Evolutionary conservation across 2,797 vertebrate genomes (phyloP).

Genomic region (Perdix hodgsoniae): DNA sequence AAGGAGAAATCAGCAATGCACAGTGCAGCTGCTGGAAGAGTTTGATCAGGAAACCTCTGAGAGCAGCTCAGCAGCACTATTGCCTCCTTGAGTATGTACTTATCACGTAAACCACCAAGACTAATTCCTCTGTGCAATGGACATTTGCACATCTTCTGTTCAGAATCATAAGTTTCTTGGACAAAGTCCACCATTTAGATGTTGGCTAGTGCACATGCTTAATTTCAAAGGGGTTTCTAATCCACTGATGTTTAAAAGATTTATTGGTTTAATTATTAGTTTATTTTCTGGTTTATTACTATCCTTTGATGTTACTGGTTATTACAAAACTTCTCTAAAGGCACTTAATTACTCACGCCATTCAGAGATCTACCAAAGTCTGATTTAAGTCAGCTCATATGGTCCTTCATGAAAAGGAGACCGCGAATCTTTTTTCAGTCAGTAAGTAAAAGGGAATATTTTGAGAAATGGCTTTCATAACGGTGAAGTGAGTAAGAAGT

Average conservation of each 20-base stretch:
- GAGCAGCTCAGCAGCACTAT: neutral
- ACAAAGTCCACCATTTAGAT: conserved; percentile 23
- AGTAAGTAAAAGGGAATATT: neutral
- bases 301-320: conserved; percentile 55
- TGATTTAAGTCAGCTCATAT: conserved; percentile 20
- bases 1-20: neutral
- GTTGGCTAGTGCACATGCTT: conserved; percentile 12
- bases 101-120: neutral
- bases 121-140: neutral
- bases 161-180: conserved; percentile 24
- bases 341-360: conserved; percentile 59
- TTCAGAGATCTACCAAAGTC: conserved; percentile 34
- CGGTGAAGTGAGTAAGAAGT: neutral
- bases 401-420: neutral
- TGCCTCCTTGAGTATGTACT: neutral
- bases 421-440: neutral
- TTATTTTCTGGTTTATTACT: conserved; percentile 59
- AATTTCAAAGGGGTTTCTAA: conserved; percentile 61
- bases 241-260: conserved; percentile 47
- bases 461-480: neutral
- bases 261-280: conserved; percentile 70
- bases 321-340: conserved; percentile 40
- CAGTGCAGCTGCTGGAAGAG: neutral
- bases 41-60: neutral
- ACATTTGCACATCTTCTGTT: conserved; percentile 30